phyloP scores from a whole-genome alignment of 2,888 invertebrate genomes.

The Pandemis heparana region DNA sequence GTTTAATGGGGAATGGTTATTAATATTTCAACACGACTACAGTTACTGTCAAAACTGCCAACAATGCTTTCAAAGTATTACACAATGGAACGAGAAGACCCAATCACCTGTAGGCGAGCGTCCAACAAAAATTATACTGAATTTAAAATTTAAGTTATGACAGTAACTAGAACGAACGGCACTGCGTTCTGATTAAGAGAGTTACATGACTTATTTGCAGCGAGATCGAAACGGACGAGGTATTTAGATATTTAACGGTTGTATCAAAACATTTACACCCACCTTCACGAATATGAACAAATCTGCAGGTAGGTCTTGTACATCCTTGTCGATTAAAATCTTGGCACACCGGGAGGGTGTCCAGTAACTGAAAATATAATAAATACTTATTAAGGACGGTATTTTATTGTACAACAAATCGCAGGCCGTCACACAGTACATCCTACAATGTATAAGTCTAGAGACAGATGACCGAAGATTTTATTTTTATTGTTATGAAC shows the following conservation, averaged over 20 bases:
- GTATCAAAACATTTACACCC: slow-evolving; percentile 64
- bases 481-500: slow-evolving; percentile 6
- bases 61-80: background rate
- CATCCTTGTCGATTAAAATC: slow-evolving; percentile 99
- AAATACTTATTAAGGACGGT: slow-evolving; percentile 66
- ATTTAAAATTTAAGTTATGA: slow-evolving; percentile 27
- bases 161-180: slow-evolving; percentile 30
- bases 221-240: slow-evolving; percentile 35
- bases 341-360: slow-evolving; percentile 99
- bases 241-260: slow-evolving; percentile 40
- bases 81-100: background rate
- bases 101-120: background rate
- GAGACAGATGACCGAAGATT: slow-evolving; percentile 19
- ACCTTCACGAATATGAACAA: slow-evolving; percentile 99
- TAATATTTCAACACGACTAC: slow-evolving; percentile 4
- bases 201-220: slow-evolving; percentile 44
- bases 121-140: background rate
- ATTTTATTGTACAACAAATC: slow-evolving; percentile 42
- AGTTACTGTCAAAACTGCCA: slow-evolving; percentile 36
- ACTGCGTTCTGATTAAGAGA: slow-evolving; percentile 23
- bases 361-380: slow-evolving; percentile 96
- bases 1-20: slow-evolving; percentile 11
- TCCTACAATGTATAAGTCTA: slow-evolving; percentile 54
- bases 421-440: slow-evolving; percentile 61
- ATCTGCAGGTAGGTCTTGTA: slow-evolving; percentile 98